phyloP scores from a whole-genome alignment of 2,888 invertebrate species.

The Cataglyphis albicans region DNA sequence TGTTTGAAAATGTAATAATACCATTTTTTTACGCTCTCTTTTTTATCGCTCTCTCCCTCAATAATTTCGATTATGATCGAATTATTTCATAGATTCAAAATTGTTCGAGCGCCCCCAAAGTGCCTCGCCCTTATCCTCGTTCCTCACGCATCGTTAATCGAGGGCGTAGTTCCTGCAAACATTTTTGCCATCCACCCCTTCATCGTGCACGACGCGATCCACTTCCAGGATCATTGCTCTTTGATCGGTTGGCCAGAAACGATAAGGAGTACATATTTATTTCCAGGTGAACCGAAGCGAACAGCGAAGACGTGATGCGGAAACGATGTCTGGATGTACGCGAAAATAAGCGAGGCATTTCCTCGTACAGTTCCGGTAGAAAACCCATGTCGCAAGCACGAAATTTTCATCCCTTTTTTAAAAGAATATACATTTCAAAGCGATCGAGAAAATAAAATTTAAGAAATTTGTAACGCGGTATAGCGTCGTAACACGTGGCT shows the following conservation, averaged over 20 bases:
- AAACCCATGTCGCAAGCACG: conserved; percentile 52
- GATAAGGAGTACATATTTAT: conserved; percentile 81
- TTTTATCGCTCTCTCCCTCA: background rate
- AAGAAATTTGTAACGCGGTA: background rate
- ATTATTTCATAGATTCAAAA: background rate
- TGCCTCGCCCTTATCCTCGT: conserved; percentile 33
- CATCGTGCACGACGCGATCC: conserved; percentile 35
- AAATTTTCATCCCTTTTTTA: conserved; percentile 12
- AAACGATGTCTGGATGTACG: conserved; percentile 82
- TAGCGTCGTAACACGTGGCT: background rate
- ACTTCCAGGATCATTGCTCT: conserved; percentile 67
- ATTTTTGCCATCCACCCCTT: conserved; percentile 33
- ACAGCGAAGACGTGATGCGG: conserved; percentile 84
- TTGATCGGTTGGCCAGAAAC: conserved; percentile 72
- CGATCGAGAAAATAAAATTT: background rate
- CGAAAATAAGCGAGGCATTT: conserved; percentile 77
- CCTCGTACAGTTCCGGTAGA: conserved; percentile 76
- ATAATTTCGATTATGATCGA: conserved; percentile 1
- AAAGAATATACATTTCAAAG: background rate
- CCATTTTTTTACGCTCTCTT: background rate
- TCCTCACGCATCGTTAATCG: conserved; percentile 33
- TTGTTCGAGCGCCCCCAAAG: background rate
- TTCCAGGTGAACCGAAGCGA: conserved; percentile 83
- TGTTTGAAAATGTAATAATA: background rate
- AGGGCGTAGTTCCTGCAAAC: conserved; percentile 43